Conservation (phyloP, 2,797 vertebrate genomes). For the Acanthurus lineatus region DNA sequence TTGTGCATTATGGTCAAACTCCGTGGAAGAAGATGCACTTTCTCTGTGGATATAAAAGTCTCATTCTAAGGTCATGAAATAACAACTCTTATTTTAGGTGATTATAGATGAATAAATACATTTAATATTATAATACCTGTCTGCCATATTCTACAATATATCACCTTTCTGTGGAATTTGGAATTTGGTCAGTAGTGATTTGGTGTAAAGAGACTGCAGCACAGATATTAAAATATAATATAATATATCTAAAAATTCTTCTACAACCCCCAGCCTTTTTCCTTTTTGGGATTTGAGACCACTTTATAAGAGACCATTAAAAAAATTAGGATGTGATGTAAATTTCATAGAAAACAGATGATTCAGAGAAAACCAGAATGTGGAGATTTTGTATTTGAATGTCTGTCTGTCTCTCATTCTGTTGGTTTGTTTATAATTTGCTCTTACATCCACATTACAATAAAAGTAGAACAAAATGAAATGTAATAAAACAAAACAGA, state of each 20-base stretch:
- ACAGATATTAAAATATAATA: background rate
- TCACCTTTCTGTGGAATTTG: too few relatives aligned
- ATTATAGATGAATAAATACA: too few relatives aligned
- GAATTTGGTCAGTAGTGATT: too few relatives aligned
- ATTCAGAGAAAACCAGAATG: background rate
- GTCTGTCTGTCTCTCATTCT: background rate
- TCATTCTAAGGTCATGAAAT: too few relatives aligned
- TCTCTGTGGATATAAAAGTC: too few relatives aligned
- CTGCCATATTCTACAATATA: too few relatives aligned
- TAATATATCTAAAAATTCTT: too few relatives aligned
- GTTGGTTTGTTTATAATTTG: background rate
- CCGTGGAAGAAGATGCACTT: too few relatives aligned
- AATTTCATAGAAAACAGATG: background rate
- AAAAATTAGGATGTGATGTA: background rate
- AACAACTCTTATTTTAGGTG: too few relatives aligned
- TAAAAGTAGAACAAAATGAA: background rate
- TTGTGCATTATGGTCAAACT: too few relatives aligned
- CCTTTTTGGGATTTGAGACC: background rate
- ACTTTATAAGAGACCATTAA: background rate
- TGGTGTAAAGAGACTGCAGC: background rate
- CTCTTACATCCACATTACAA: background rate
- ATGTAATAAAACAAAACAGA: background rate
- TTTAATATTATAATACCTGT: too few relatives aligned
- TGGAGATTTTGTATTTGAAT: constrained; percentile 2
- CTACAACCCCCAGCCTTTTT: background rate